Conservation (phyloP, 1,140 invertebrate genomes). For the Phthorimaea operculella region DNA sequence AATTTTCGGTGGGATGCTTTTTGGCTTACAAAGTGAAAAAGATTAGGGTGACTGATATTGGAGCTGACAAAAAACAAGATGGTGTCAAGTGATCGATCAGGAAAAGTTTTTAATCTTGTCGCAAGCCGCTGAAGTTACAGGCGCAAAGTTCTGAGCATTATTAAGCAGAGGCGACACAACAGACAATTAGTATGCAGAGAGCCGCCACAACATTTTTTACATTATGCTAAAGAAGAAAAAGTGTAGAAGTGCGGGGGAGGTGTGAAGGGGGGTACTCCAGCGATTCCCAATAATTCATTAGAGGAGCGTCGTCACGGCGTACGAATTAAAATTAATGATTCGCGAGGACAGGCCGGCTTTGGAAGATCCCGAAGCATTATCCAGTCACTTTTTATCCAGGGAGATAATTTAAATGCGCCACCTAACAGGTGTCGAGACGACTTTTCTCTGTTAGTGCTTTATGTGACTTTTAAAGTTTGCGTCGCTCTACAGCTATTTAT, state of each 20-base stretch:
- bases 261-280: slow-evolving; percentile 41
- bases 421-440: slow-evolving; percentile 37
- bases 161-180: slow-evolving; percentile 50
- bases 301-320: slow-evolving; percentile 52
- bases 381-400: slow-evolving; percentile 57
- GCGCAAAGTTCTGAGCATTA: slow-evolving; percentile 38
- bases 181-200: slow-evolving; percentile 64
- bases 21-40: slow-evolving; percentile 25
- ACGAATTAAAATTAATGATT: slow-evolving; percentile 68
- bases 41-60: slow-evolving; percentile 33
- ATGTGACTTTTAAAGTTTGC: slow-evolving; percentile 22
- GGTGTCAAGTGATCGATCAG: slow-evolving; percentile 53
- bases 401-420: slow-evolving; percentile 44
- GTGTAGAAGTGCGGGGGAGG: slow-evolving; percentile 38
- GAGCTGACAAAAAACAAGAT: slow-evolving; percentile 33
- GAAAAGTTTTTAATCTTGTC: slow-evolving; percentile 59
- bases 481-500: slow-evolving; percentile 5
- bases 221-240: slow-evolving; percentile 66
- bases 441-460: slow-evolving; percentile 33
- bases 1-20: slow-evolving; percentile 23
- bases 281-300: slow-evolving; percentile 67
- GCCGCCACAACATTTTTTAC: slow-evolving; percentile 61
- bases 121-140: slow-evolving; percentile 38
- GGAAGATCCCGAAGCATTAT: slow-evolving; percentile 51
- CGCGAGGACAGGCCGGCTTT: slow-evolving; percentile 48